These are phyloP conservation scores for Brachyrhaphis roseni DNA, from an alignment of 2,797 vertebrate genomes.

Conservation along the genomic window DNA sequence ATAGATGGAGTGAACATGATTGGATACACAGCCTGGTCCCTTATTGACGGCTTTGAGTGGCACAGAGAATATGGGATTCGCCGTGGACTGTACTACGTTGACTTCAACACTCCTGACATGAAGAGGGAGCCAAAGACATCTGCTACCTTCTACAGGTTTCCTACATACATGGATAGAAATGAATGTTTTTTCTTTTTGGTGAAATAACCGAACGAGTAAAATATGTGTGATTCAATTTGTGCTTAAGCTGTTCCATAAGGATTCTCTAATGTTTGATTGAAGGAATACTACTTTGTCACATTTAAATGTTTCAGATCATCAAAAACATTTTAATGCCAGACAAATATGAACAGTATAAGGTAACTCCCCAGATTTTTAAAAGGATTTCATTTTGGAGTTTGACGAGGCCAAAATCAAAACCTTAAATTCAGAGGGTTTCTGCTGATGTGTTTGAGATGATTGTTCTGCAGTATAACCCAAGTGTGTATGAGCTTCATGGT, in stretches of 20 bases:
- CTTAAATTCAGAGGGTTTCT: background rate
- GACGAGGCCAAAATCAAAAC: background rate
- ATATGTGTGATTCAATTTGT: background rate
- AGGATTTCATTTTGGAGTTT: background rate
- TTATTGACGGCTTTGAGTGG: conserved; percentile 97
- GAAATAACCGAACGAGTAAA: background rate
- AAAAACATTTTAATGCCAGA: background rate
- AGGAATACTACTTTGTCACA: background rate
- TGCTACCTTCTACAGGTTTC: conserved; percentile 87
- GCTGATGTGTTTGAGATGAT: background rate
- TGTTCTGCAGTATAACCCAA: background rate
- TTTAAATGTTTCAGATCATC: background rate
- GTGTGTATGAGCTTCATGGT: background rate
- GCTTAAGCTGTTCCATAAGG: background rate
- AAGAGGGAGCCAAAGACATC: conserved; percentile 93
- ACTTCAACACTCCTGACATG: conserved; percentile 91
- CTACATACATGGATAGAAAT: background rate
- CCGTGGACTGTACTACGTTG: conserved; percentile 92
- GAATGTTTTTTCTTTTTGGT: background rate
- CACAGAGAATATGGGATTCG: conserved; percentile 90
- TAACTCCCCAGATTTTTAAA: background rate
- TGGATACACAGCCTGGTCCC: conserved; percentile 96
- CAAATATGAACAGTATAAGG: too few relatives aligned
- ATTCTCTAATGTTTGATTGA: background rate
- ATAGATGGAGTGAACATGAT: conserved; percentile 89